Evolutionary conservation across 2,888 invertebrate species (phyloP), one percentile per base, ranked within the genome.

Genomic region (Chaetogeoica ovagalla): DNA sequence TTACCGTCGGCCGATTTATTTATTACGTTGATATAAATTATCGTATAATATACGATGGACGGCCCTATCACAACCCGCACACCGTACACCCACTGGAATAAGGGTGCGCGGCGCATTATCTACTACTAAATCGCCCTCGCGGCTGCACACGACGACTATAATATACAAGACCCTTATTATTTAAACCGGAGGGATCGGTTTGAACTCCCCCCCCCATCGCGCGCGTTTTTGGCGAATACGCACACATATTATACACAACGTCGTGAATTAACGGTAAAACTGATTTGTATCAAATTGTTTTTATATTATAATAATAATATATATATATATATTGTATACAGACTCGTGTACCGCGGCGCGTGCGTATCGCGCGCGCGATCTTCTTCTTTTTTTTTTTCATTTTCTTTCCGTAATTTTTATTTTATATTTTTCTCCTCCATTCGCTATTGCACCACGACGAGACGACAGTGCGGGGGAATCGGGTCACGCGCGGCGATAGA

Each of bases 251-350:
- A 7, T 13, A 48, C 7, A 9, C 11, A 59, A 70, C 77, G 55
- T 60, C 39, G 39, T 52, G 60, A 77, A 77, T 69, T 62, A 62
- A 77, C 68, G 76, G 66, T 76, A 77, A n/a, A 69, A 77, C 70
- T 23, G 70, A 66, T 75, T 75, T 66, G 43, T 57, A 74, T 74
- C 74, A 65, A 75, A 75, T 66, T 66, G 66, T 75, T 75, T 66
- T 65, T 55, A n/a, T 59, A 43, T 23, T 19, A 65, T 63, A 62
- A 21, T 62, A 62, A 39, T 66, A 43, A 43, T 11, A 11, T 43
- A 43, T 43, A 43, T 5, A 21, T 66, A 37, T 66, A 43, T 21
- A 15, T n/a, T n/a, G n/a, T 43, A 43, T 66, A 39, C 43, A 37
- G 30, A 30, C 1, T 30, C 37, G 43, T 8, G 43, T 48, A 43